phyloP scores from a whole-genome alignment of 2,113 vertebrate species.

The Labrus mixtus region DNA sequence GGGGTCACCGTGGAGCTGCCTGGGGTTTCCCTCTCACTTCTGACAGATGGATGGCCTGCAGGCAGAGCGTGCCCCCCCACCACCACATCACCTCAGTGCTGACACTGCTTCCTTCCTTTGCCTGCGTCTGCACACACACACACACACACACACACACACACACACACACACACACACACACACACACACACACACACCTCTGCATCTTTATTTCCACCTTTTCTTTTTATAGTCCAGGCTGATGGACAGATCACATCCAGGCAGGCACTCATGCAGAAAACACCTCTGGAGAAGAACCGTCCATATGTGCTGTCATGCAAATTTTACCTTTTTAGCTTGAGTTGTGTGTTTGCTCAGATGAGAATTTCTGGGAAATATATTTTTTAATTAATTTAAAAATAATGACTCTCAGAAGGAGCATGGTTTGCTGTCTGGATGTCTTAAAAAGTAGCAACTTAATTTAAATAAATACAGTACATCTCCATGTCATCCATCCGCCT shows the following conservation, averaged over 20 bases:
- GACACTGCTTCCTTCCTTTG: constrained; percentile 34
- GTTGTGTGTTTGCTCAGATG: not conserved
- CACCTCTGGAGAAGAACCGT: not conserved
- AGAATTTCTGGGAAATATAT: not conserved
- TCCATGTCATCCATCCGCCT: not conserved
- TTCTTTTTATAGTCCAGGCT: not conserved
- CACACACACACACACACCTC: not conserved
- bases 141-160: too few relatives aligned
- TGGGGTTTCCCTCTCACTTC: constrained; percentile 46
- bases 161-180: too few relatives aligned
- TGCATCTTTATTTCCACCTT: not conserved
- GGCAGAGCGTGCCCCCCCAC: constrained; percentile 21
- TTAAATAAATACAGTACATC: not conserved
- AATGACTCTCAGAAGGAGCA: not conserved
- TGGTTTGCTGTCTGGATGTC: not conserved
- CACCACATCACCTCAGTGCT: not conserved
- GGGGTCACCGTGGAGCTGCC: constrained; percentile 22
- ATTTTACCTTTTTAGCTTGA: not conserved
- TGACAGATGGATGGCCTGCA: constrained; percentile 48
- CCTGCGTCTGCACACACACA: not conserved
- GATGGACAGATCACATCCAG: constrained; percentile 36
- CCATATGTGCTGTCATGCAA: not conserved
- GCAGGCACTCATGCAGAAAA: not conserved
- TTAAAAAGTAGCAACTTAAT: not conserved
- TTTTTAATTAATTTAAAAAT: not conserved